Conservation (phyloP, 2,888 invertebrate species). For the Thera britannica region DNA sequence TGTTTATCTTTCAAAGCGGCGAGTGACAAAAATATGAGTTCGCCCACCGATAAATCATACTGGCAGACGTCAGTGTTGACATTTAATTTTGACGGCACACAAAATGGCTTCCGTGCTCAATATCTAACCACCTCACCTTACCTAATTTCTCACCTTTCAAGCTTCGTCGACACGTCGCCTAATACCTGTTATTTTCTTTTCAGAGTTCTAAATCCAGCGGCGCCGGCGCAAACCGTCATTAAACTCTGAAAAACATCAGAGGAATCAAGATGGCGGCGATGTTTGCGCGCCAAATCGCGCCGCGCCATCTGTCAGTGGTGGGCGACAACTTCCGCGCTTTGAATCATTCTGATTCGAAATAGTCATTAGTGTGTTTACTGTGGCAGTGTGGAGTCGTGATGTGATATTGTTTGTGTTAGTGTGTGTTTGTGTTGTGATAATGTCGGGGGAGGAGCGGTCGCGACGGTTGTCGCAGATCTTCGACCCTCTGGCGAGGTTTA, state of each 20-base stretch:
- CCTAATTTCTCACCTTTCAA: constrained; percentile 62
- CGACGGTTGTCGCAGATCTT: constrained; percentile 92
- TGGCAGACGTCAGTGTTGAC: constrained; percentile 51
- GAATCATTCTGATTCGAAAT: constrained; percentile 73
- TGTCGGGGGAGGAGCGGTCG: constrained; percentile 87
- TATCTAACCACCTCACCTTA: constrained; percentile 70
- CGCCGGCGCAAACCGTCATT: constrained; percentile 59
- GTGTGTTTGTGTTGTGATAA: constrained; percentile 72
- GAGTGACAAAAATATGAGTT: constrained; percentile 45
- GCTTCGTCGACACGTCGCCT: constrained; percentile 57
- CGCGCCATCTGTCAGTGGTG: constrained; percentile 68
- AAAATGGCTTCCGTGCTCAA: constrained; percentile 51
- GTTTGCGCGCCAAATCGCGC: constrained; percentile 73
- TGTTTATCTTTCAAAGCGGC: constrained; percentile 36
- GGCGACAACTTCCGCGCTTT: constrained; percentile 65
- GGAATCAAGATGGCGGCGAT: constrained; percentile 69
- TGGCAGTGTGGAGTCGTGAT: constrained; percentile 72
- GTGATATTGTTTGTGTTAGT: constrained; percentile 66
- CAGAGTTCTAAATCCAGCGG: constrained; percentile 72
- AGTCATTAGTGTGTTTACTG: constrained; percentile 69
- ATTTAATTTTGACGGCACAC: constrained; percentile 63
- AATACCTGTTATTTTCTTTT: constrained; percentile 72
- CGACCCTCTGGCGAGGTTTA: constrained; percentile 91
- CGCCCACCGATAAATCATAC: constrained; percentile 38
- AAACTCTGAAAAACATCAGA: constrained; percentile 75